Evolutionary conservation across 2,113 vertebrate genomes (phyloP).

Genomic region (Pyxicephalus adspersus): DNA sequence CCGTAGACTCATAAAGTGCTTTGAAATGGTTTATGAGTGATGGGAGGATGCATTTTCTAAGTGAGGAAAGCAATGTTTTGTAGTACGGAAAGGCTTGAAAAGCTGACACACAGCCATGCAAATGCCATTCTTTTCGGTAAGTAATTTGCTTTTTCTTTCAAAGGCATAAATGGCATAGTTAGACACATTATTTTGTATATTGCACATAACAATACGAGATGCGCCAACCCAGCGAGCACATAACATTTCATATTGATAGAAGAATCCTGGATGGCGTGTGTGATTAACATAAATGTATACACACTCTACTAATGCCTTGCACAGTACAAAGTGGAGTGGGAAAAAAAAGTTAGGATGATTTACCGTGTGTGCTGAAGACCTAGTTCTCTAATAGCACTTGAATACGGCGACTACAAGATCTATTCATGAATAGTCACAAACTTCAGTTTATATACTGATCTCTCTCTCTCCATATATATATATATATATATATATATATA

Average conservation of each 20-base stretch:
- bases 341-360: constrained; percentile 70
- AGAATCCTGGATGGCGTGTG: constrained; percentile 82
- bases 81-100: constrained; percentile 85
- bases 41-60: constrained; percentile 87
- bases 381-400: background rate
- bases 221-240: constrained; percentile 87
- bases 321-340: constrained; percentile 78
- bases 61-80: constrained; percentile 87
- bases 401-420: no score
- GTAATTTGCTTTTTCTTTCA: constrained; percentile 89
- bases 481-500: no score
- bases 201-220: constrained; percentile 87
- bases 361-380: background rate
- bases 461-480: no score
- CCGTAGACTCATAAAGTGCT: constrained; percentile 87
- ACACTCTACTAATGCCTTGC: constrained; percentile 82
- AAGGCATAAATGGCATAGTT: constrained; percentile 88
- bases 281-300: constrained; percentile 88
- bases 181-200: constrained; percentile 90
- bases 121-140: constrained; percentile 88
- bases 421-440: no score
- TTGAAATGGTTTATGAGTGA: constrained; percentile 89
- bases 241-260: constrained; percentile 90
- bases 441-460: no score
- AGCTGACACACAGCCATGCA: constrained; percentile 88